These are phyloP conservation scores for Chaetogeoica ovagalla DNA, from an alignment of 2,888 invertebrate genomes.

Conservation along the genomic window DNA sequence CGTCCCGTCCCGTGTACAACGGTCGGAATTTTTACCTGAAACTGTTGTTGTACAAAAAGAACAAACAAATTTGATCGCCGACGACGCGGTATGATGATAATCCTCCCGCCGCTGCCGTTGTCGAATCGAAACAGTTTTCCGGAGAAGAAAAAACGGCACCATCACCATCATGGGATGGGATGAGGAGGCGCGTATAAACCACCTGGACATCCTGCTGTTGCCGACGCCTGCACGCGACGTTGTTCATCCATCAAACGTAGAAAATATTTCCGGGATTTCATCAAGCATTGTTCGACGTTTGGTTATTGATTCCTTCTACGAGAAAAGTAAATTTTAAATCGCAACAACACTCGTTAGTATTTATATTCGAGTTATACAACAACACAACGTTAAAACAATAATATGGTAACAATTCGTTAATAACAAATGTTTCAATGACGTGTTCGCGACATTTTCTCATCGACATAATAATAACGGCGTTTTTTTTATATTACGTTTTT, in stretches of 20 bases:
- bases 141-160: neutral
- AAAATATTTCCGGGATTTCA: neutral
- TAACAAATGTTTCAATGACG: neutral
- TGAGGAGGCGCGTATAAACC: constrained; percentile 1
- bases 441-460: constrained; percentile 4
- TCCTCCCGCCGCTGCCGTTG: neutral
- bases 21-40: constrained; percentile 16
- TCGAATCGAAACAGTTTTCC: neutral
- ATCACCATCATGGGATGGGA: too few species aligned
- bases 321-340: neutral
- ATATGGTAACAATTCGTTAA: too few species aligned
- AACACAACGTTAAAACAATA: too few species aligned
- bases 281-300: neutral
- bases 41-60: constrained; percentile 1
- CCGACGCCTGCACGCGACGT: neutral
- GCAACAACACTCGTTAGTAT: neutral
- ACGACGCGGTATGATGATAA: too few species aligned
- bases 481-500: neutral
- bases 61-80: constrained; percentile 20
- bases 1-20: neutral
- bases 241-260: constrained; percentile 5
- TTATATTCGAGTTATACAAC: neutral
- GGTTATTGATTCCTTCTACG: neutral
- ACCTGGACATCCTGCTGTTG: constrained; percentile 40
- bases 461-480: neutral